These are phyloP conservation scores for Megalurothrips usitatus DNA, from an alignment of 2,888 invertebrate genomes.

Conservation along the genomic window DNA sequence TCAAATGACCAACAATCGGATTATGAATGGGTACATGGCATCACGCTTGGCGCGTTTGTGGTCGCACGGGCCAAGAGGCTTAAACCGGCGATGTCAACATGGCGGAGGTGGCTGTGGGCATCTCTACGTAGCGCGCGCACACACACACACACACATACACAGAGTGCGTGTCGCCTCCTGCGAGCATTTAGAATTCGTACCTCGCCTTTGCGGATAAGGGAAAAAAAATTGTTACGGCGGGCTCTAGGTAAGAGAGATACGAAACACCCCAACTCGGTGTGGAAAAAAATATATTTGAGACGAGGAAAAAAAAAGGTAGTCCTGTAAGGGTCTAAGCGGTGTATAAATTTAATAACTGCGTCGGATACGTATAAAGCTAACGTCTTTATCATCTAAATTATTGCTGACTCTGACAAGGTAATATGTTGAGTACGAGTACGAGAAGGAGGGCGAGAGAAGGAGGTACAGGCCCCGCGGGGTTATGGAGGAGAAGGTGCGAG, in stretches of 20 bases:
- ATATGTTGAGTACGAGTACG: neutral
- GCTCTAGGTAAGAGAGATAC: too few species aligned
- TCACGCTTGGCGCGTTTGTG: neutral
- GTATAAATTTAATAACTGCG: slow-evolving; percentile 23
- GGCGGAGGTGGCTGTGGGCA: neutral
- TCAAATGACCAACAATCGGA: slow-evolving; percentile 20
- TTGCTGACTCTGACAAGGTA: slow-evolving; percentile 19
- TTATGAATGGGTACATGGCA: slow-evolving; percentile 8
- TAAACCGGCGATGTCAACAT: neutral
- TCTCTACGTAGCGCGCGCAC: neutral
- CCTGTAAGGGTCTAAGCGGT: too few species aligned
- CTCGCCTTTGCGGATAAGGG: too few species aligned
- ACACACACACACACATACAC: neutral
- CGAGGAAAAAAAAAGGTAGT: too few species aligned
- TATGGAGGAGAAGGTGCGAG: neutral
- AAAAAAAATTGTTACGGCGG: too few species aligned
- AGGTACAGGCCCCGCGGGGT: neutral
- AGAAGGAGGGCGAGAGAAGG: too few species aligned
- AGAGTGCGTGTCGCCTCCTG: too few species aligned
- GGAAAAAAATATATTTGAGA: too few species aligned
- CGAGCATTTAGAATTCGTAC: too few species aligned
- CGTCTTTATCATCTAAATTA: slow-evolving; percentile 20
- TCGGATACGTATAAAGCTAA: slow-evolving; percentile 1
- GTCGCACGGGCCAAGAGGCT: neutral
- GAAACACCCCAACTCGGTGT: too few species aligned